Conservation (phyloP, 2,113 vertebrate species). For the Lagopus leucura region DNA sequence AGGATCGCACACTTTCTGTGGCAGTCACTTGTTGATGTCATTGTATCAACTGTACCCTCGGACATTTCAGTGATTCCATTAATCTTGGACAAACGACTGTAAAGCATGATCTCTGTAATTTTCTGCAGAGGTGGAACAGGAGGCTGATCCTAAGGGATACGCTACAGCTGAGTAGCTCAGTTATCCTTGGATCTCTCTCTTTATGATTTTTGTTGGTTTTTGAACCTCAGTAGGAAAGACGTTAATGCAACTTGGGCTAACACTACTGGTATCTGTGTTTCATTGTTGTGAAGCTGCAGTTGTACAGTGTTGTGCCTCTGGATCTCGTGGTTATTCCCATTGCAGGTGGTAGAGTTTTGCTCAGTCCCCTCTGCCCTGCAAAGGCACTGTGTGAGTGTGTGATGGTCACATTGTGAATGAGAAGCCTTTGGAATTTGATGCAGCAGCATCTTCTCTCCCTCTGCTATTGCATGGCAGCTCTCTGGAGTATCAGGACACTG, state of each 20-base stretch:
- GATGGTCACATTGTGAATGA: background rate
- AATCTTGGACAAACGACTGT: background rate
- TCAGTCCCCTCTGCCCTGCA: rapidly evolving
- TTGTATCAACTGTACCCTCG: background rate
- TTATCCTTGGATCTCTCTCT: background rate
- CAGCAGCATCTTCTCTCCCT: background rate
- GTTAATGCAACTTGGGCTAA: background rate
- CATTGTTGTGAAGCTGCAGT: background rate
- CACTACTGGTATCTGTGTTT: background rate
- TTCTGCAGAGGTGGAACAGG: background rate
- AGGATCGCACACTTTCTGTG: background rate
- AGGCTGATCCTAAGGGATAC: background rate
- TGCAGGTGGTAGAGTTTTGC: rapidly evolving
- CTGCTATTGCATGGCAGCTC: background rate
- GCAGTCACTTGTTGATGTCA: background rate
- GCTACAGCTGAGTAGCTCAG: rapidly evolving
- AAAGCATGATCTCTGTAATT: background rate
- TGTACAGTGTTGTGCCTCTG: background rate
- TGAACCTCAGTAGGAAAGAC: background rate
- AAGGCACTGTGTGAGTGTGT: background rate
- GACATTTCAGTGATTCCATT: background rate
- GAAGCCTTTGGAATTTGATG: background rate
- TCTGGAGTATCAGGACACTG: background rate
- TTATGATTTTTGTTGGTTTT: background rate
- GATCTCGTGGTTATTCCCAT: rapidly evolving